Evolutionary conservation across 2,888 invertebrate genomes (phyloP).

Genomic region (Noctua fimbriata): DNA sequence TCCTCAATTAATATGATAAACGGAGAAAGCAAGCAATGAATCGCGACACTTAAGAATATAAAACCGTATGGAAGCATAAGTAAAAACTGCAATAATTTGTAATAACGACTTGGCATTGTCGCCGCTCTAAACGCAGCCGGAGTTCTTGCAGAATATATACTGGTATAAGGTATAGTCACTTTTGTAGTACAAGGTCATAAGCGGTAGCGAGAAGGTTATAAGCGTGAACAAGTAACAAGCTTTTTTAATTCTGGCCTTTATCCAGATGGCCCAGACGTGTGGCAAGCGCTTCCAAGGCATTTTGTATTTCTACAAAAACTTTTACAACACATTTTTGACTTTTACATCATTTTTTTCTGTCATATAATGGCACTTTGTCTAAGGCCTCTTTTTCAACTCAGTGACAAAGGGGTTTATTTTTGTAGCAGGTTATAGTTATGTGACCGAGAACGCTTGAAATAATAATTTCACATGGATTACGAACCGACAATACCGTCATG

Average conservation of each 20-base stretch:
- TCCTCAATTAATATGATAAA: background rate
- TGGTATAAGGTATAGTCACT: slow-evolving; percentile 32
- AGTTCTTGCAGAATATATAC: slow-evolving; percentile 53
- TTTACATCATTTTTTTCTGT: background rate
- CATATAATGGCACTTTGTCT: background rate
- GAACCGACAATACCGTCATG: background rate
- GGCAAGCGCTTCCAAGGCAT: background rate
- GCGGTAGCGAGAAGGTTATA: slow-evolving; percentile 4
- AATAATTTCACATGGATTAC: background rate
- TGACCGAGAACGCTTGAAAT: background rate
- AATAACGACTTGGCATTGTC: slow-evolving; percentile 77
- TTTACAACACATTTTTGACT: background rate
- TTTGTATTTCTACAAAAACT: background rate
- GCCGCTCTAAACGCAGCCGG: slow-evolving; percentile 70
- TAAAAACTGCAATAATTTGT: slow-evolving; percentile 73
- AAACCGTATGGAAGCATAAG: slow-evolving; percentile 53
- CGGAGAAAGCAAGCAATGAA: slow-evolving; percentile 12
- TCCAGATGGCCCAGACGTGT: too few relatives aligned
- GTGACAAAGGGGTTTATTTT: background rate
- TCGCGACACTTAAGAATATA: slow-evolving; percentile 38
- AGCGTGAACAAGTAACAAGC: background rate
- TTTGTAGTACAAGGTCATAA: background rate
- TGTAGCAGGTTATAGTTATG: background rate
- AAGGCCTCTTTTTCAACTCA: background rate
- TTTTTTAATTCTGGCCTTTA: background rate